Evolutionary conservation across 2,113 vertebrate genomes (phyloP), one percentile per base, ranked within the genome.

Genomic region (Hippopotamus amphibius): DNA sequence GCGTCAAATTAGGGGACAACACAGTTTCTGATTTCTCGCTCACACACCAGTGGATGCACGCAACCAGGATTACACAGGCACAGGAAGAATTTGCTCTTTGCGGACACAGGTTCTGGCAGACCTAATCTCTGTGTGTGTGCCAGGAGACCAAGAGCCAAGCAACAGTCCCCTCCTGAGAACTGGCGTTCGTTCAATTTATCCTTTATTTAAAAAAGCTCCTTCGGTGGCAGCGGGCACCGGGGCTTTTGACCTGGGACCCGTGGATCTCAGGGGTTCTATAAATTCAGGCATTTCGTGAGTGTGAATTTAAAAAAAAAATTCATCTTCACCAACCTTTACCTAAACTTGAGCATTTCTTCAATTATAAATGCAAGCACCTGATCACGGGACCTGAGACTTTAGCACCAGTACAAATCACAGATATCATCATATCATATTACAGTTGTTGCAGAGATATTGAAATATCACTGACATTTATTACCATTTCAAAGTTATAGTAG

Each of bases 1-100:
- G 89, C 94, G 96, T 98, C 97, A 97, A 96, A 98, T 98, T 85
- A 95, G 87, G 97, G 94, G 93, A 91, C 96, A 96, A 88, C 68
- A 80, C 92, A 22, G 88, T 65, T 96, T 97, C 98, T 97, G 80
- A 95, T 88, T 85, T 80, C 97, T 98, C 61, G 81, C 97, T 96
- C 95, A 95, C 88, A 46, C 84, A 61, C 90, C 84, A 91, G 90
- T 92, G 97, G 95, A 88, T 72, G 96, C 96, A 89, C 61, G 74
- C 97, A 94, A 94, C 92, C 88, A 81, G 82, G 91, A 95, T 3
- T 5, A 3, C 11, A 1, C 7, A 10, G 81, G 37, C 6, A 6
- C 3, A 1, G 79, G 48, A 5, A 26, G 19, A 3, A 5, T 6
- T 15, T 1, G 14, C 69, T 74, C 61, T 43, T 2, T 19, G 74